Conservation (phyloP, 2,888 invertebrate genomes). For the Epicampocera succincta region DNA sequence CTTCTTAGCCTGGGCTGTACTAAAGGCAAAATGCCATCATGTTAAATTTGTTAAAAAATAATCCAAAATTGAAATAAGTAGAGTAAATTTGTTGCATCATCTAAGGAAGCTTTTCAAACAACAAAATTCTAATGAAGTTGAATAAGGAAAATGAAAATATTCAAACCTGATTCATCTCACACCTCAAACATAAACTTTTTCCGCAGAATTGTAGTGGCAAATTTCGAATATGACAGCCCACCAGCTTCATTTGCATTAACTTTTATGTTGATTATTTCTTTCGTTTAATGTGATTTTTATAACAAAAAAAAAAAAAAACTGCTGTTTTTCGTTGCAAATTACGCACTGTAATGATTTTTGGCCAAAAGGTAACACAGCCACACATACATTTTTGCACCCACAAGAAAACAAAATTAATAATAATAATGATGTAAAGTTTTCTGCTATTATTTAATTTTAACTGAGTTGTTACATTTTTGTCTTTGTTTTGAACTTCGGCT, state of each 20-base stretch:
- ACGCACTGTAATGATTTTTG: constrained; percentile 64
- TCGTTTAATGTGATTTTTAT: background rate
- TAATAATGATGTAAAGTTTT: constrained; percentile 64
- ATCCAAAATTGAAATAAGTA: too few species aligned
- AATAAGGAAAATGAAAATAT: too few species aligned
- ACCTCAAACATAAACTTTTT: background rate
- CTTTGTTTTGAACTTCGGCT: constrained; percentile 5
- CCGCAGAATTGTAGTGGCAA: background rate
- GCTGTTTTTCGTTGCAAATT: constrained; percentile 54
- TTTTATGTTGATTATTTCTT: constrained; percentile 34
- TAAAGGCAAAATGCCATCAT: too few species aligned
- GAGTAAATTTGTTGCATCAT: too few species aligned
- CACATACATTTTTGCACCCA: background rate
- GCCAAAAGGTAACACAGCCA: constrained; percentile 34
- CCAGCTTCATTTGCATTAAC: background rate
- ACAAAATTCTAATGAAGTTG: too few species aligned
- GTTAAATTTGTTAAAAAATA: too few species aligned
- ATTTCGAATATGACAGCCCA: background rate
- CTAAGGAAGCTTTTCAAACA: too few species aligned
- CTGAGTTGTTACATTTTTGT: background rate
- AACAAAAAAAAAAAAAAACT: background rate
- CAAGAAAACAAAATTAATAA: constrained; percentile 21
- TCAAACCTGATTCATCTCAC: too few species aligned
- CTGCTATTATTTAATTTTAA: constrained; percentile 50
- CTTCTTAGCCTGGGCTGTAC: too few species aligned